A percentile compares a stretch with the other conserved stretches of the same genome.
Conservation (phyloP, 2,888 invertebrate species). For the Pyrochroa serraticornis region DNA sequence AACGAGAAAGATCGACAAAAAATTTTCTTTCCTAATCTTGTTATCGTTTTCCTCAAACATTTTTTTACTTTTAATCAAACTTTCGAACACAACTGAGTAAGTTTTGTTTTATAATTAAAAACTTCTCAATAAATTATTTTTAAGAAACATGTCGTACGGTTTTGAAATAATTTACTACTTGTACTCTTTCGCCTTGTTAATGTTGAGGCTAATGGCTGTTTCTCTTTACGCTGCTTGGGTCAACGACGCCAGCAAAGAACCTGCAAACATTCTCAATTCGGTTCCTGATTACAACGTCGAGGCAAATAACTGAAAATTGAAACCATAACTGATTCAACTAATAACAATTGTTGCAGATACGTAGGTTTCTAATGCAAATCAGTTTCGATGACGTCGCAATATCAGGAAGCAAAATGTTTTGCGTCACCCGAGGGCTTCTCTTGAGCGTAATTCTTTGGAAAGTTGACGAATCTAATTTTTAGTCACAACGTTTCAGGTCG, state of each 20-base stretch:
- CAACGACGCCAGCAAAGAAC: constrained; percentile 60
- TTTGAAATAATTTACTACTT: constrained; percentile 60
- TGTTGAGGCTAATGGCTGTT: constrained; percentile 65
- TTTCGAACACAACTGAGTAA: constrained; percentile 39
- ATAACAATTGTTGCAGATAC: constrained; percentile 42
- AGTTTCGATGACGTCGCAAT: constrained; percentile 50
- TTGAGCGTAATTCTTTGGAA: constrained; percentile 43
- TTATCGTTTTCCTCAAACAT: constrained; percentile 41
- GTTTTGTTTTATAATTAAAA: constrained; percentile 7
- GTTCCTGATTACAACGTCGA: constrained; percentile 33
- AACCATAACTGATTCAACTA: neutral
- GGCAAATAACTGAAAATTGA: constrained; percentile 37
- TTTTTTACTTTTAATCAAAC: constrained; percentile 37
- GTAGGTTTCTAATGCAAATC: constrained; percentile 50
- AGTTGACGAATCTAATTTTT: neutral
- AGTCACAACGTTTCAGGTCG: neutral
- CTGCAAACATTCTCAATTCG: constrained; percentile 36
- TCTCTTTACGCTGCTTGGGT: constrained; percentile 65
- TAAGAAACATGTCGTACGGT: constrained; percentile 26
- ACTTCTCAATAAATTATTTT: constrained; percentile 10
- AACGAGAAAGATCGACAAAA: constrained; percentile 35
- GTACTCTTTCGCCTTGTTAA: constrained; percentile 66
- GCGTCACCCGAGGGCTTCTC: constrained; percentile 50
- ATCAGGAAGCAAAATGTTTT: constrained; percentile 53
- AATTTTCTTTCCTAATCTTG: constrained; percentile 35